Conservation (phyloP, 2,888 invertebrate species). For the Cephus pulcher region DNA sequence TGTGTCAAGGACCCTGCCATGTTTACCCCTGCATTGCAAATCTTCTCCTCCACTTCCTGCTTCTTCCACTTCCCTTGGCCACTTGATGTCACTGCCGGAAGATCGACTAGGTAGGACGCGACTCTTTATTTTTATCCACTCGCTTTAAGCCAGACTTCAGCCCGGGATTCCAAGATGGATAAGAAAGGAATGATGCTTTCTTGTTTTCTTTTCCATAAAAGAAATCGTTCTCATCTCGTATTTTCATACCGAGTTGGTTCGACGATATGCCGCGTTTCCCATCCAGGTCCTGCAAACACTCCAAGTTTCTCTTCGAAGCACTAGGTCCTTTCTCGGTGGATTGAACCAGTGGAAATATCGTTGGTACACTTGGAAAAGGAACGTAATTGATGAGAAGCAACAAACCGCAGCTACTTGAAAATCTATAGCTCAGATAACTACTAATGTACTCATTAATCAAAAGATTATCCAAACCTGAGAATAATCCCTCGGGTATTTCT, state of each 20-base stretch:
- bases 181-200: background rate
- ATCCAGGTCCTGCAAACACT: background rate
- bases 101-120: background rate
- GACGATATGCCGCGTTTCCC: background rate
- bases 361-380: background rate
- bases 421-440: conserved; percentile 15
- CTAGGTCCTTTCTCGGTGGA: background rate
- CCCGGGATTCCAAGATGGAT: background rate
- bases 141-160: background rate
- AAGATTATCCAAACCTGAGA: conserved; percentile 23
- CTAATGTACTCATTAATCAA: conserved; percentile 33
- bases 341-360: background rate
- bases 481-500: conserved; percentile 20
- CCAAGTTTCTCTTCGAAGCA: background rate
- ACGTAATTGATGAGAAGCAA: conserved; percentile 19
- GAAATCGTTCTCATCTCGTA: background rate
- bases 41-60: background rate
- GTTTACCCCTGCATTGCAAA: background rate
- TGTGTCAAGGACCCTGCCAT: background rate
- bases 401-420: conserved; percentile 15
- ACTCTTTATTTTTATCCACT: background rate
- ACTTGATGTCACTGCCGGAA: background rate
- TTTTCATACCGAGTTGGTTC: background rate
- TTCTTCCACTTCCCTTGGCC: background rate
- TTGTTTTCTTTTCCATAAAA: background rate